Evolutionary conservation across 2,888 invertebrate genomes (phyloP).

Genomic region (Serrognathus titanus): DNA sequence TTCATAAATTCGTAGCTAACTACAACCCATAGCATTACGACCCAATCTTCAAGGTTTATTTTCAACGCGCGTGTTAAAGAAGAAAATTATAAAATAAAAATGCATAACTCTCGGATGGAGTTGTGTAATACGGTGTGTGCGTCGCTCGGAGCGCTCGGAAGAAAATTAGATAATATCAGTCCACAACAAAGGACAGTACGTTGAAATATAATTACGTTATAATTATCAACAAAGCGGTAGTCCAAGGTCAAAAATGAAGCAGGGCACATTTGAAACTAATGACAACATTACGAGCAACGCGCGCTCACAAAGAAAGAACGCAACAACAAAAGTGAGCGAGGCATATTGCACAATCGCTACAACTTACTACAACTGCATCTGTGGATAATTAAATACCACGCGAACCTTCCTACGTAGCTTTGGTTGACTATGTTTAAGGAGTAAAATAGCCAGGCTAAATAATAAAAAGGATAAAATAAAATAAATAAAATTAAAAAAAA

Average conservation of each 20-base stretch:
- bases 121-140: too few species aligned
- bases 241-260: constrained; percentile 42
- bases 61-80: too few species aligned
- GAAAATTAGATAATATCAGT: constrained; percentile 26
- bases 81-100: too few species aligned
- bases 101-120: too few species aligned
- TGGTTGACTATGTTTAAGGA: constrained; percentile 12
- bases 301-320: not conserved
- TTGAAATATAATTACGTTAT: constrained; percentile 43
- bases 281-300: constrained; percentile 25
- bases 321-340: not conserved
- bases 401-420: constrained; percentile 1
- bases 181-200: constrained; percentile 39
- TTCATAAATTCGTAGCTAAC: too few species aligned
- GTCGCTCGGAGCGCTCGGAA: too few species aligned
- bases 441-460: not conserved
- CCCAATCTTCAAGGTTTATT: too few species aligned
- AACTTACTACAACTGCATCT: not conserved
- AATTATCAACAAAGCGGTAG: constrained; percentile 45
- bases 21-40: too few species aligned
- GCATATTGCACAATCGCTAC: constrained; percentile 14
- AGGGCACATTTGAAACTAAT: constrained; percentile 26
- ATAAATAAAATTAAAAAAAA: constrained; percentile 3
- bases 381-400: not conserved
- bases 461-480: not conserved